These are phyloP conservation scores for Motacilla alba DNA, from an alignment of 2,113 vertebrate genomes.

Conservation along the genomic window DNA sequence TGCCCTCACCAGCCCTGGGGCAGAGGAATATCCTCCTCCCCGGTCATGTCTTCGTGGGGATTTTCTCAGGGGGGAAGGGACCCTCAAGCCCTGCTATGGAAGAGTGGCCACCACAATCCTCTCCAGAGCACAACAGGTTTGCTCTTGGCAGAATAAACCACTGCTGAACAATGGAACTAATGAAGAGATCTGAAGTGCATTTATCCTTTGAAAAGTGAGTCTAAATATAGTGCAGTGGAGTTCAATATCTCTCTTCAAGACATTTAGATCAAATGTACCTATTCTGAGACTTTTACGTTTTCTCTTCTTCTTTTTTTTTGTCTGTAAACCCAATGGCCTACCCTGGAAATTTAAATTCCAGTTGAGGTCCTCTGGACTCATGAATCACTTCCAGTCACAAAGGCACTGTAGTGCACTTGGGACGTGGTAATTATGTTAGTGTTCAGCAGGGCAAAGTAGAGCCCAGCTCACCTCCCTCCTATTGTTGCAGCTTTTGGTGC, in stretches of 20 bases:
- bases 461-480: neutral
- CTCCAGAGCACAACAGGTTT: accelerated
- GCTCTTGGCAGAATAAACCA: neutral
- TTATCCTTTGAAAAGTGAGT: conserved; percentile 28
- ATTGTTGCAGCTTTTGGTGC: neutral
- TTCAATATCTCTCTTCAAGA: neutral
- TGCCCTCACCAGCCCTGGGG: neutral
- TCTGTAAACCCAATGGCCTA: neutral
- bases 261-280: neutral
- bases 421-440: neutral
- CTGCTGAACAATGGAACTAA: neutral
- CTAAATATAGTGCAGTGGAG: conserved; percentile 28
- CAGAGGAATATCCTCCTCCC: neutral
- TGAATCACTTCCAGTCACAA: neutral
- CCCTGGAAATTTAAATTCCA: conserved; percentile 1
- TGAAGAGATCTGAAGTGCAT: conserved; percentile 7
- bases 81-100: accelerated
- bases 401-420: neutral
- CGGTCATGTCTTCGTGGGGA: accelerated
- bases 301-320: neutral
- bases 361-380: neutral
- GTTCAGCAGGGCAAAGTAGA: neutral
- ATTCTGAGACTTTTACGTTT: neutral
- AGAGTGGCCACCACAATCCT: neutral
- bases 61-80: neutral